A percentile compares a stretch with the other conserved stretches of the same genome.
Evolutionary conservation across 2,888 invertebrate genomes (phyloP).

Genomic region (Machimus atricapillus): DNA sequence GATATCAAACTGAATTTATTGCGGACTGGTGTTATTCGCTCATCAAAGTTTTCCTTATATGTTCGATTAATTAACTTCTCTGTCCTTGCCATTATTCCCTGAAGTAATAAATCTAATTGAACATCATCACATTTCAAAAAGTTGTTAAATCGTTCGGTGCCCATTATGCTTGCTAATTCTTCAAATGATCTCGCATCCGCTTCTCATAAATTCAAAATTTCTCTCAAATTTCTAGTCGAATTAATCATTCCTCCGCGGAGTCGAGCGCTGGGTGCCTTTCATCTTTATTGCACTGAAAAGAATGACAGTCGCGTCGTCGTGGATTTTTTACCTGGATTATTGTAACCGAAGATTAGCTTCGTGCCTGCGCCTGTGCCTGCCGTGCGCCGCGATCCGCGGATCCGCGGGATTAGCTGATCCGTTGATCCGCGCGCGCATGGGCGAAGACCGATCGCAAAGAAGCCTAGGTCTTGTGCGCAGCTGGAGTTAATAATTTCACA

Average conservation of each 20-base stretch:
- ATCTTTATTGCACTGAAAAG: background rate
- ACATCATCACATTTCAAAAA: background rate
- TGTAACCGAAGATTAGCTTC: background rate
- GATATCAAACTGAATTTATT: background rate
- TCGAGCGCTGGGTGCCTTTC: background rate
- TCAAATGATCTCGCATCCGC: background rate
- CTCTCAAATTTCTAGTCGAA: background rate
- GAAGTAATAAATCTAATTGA: background rate
- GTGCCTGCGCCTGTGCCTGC: background rate
- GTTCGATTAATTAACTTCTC: background rate
- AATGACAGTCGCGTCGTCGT: background rate
- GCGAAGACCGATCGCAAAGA: background rate
- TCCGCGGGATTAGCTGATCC: no score
- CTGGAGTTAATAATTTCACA: conserved; percentile 33
- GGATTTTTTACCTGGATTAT: background rate
- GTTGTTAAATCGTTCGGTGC: background rate
- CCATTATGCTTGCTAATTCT: background rate
- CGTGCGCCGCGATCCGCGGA: background rate
- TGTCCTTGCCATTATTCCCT: background rate
- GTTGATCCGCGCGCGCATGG: background rate
- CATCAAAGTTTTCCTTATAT: background rate
- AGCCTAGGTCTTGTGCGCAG: conserved; percentile 8
- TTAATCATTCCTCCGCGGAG: background rate
- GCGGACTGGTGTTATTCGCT: background rate
- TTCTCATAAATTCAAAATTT: background rate